Percentiles rank a stretch among this genome's conserved stretches.
These are phyloP conservation scores for Amniataba percoides DNA, from an alignment of 2,797 vertebrate genomes.

Conservation along the genomic window DNA sequence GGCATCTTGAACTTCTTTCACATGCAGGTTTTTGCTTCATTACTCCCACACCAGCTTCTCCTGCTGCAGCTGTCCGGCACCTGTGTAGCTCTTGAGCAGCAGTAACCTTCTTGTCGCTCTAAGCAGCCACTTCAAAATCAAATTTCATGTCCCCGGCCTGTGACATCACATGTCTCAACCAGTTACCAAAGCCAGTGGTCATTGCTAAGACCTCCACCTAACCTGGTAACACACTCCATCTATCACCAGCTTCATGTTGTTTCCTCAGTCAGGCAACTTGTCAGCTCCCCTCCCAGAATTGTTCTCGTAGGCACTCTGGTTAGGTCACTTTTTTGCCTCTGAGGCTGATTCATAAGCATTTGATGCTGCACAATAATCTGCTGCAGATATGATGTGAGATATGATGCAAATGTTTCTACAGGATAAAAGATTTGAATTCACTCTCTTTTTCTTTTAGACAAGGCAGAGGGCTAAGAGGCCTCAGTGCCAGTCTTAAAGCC, in stretches of 20 bases:
- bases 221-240: neutral
- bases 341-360: neutral
- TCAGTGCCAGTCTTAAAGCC: conserved; percentile 85
- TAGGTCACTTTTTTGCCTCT: no score
- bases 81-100: no score
- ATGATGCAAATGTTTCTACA: neutral
- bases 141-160: no score
- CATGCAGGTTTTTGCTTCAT: neutral
- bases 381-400: neutral
- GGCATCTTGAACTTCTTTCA: no score
- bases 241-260: neutral
- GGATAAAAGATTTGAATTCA: neutral
- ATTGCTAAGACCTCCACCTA: neutral
- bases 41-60: no score
- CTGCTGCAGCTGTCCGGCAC: neutral
- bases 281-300: neutral
- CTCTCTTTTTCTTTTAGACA: conserved; percentile 78
- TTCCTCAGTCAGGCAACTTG: neutral
- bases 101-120: no score
- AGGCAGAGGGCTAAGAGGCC: conserved; percentile 86
- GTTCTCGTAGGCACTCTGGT: neutral
- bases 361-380: neutral
- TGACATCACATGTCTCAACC: neutral
- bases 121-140: no score
- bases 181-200: neutral